A percentile compares a stretch with the other conserved stretches of the same genome.
phyloP scores from a whole-genome alignment of 2,113 vertebrate species.

The Neotoma lepida region DNA sequence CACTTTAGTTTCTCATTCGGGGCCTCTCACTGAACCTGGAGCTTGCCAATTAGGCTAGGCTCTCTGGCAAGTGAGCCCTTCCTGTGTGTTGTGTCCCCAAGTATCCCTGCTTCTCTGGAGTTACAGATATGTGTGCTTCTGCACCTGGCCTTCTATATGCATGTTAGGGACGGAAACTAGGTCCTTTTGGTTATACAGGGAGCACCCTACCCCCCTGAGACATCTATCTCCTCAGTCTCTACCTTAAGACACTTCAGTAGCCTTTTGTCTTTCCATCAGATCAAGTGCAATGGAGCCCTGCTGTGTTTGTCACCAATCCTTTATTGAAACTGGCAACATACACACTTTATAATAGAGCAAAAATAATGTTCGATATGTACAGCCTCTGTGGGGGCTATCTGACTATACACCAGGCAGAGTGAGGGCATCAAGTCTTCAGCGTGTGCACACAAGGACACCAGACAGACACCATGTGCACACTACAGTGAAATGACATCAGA shows the following conservation, averaged over 20 bases:
- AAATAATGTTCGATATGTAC: slow-evolving; percentile 88
- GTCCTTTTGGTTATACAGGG: not conserved
- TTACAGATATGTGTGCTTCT: no score
- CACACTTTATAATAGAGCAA: slow-evolving; percentile 88
- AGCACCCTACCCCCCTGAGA: not conserved
- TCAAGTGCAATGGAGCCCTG: slow-evolving; percentile 77
- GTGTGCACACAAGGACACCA: slow-evolving; percentile 88
- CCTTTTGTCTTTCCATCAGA: slow-evolving; percentile 75
- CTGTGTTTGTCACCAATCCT: slow-evolving; percentile 88
- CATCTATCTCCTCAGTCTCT: not conserved
- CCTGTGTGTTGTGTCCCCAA: not conserved
- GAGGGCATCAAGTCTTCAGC: slow-evolving; percentile 86
- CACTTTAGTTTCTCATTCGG: not conserved
- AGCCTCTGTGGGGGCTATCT: slow-evolving; percentile 86
- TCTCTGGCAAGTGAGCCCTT: not conserved
- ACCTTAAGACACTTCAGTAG: not conserved
- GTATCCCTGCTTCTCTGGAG: no score
- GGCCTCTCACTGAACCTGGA: not conserved
- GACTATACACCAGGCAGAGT: slow-evolving; percentile 89
- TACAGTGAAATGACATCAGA: slow-evolving; percentile 94
- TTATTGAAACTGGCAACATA: slow-evolving; percentile 94
- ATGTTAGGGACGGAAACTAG: not conserved
- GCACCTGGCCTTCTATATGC: not conserved
- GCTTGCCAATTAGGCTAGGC: not conserved
- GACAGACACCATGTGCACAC: slow-evolving; percentile 87